phyloP scores from a whole-genome alignment of 2,113 vertebrate genomes.

The Heptranchias perlo region DNA sequence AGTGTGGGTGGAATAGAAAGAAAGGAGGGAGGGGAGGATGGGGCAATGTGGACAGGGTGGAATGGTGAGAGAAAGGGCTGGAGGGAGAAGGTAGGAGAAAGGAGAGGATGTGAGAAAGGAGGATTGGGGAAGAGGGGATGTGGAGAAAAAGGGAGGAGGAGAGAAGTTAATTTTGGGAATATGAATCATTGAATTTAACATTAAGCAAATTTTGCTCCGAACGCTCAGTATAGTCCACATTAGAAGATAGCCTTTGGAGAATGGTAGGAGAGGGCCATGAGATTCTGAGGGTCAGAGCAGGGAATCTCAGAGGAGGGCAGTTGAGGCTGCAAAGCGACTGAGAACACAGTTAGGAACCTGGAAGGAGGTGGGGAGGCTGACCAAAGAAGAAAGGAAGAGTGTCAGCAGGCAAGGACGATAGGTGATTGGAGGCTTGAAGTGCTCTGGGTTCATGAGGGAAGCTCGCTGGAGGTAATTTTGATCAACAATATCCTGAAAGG shows the following conservation, averaged over 20 bases:
- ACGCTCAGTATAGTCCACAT: no score
- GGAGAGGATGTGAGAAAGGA: background rate
- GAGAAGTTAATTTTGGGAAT: background rate
- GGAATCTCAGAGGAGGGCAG: background rate
- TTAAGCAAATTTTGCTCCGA: background rate
- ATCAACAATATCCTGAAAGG: background rate
- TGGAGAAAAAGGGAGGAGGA: background rate
- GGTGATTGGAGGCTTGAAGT: background rate
- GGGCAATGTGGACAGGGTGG: background rate
- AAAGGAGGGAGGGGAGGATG: background rate
- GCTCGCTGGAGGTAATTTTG: background rate
- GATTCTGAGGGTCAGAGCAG: background rate
- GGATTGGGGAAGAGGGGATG: background rate
- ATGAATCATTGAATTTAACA: background rate
- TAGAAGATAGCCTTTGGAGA: background rate
- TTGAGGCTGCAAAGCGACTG: background rate
- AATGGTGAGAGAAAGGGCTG: no score
- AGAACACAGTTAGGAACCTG: background rate
- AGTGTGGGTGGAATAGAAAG: background rate
- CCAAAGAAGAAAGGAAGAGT: background rate
- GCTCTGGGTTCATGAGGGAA: background rate
- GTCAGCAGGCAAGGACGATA: background rate
- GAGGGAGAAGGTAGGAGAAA: background rate
- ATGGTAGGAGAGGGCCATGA: background rate
- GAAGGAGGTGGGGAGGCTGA: no score